These are phyloP conservation scores for Podilymbus podiceps DNA, from an alignment of 2,113 vertebrate species.

Conservation along the genomic window DNA sequence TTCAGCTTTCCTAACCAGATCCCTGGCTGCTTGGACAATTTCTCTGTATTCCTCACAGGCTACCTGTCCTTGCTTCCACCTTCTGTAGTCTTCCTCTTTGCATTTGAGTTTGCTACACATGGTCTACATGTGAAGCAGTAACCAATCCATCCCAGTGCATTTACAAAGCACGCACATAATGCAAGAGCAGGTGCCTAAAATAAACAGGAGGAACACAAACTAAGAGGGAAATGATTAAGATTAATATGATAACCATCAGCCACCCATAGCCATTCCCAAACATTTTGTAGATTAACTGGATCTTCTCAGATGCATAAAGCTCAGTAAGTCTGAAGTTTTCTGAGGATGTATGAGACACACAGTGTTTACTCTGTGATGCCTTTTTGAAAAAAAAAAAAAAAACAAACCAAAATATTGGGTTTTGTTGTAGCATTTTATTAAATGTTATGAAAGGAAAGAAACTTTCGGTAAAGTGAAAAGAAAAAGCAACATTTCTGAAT, in stretches of 20 bases:
- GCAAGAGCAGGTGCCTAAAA: background rate
- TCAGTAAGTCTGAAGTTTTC: background rate
- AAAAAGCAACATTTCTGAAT: conserved; percentile 8
- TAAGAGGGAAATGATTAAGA: background rate
- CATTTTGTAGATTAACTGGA: background rate
- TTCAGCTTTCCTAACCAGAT: too few relatives aligned
- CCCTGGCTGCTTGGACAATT: too few relatives aligned
- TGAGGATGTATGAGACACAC: background rate
- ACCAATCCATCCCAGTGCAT: background rate
- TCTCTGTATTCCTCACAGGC: too few relatives aligned
- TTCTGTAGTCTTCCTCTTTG: too few relatives aligned
- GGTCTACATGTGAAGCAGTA: background rate
- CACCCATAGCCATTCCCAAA: background rate
- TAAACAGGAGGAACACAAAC: background rate
- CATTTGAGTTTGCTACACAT: background rate
- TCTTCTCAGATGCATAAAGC: background rate
- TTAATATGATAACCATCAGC: background rate
- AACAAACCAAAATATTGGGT: too few relatives aligned
- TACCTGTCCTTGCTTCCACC: too few relatives aligned
- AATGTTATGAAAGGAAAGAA: background rate
- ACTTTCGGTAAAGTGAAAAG: conserved; percentile 20
- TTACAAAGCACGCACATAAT: background rate
- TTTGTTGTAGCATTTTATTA: background rate
- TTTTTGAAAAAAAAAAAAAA: background rate
- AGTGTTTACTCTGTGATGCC: background rate